Evolutionary conservation across 1,140 invertebrate genomes (phyloP).

Genomic region (Sitophilus oryzae): DNA sequence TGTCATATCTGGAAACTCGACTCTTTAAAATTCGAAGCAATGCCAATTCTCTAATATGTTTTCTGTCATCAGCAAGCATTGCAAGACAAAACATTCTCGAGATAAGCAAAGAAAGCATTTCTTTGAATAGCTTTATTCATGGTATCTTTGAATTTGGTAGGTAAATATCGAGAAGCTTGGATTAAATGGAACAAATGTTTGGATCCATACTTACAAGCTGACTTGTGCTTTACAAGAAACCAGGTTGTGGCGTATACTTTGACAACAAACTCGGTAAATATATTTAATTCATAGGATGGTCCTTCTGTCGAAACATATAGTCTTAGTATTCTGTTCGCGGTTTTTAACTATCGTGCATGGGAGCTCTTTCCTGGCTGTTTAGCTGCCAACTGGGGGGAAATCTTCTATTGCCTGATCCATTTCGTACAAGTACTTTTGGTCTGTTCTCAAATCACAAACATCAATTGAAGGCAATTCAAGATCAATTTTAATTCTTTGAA

Average conservation of each 20-base stretch:
- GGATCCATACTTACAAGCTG: no score
- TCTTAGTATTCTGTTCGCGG: slow-evolving; percentile 3
- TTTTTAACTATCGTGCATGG: slow-evolving; percentile 6
- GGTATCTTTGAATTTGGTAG: no score
- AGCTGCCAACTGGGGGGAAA: not conserved
- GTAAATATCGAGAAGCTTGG: no score
- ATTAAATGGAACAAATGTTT: no score
- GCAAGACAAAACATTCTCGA: no score
- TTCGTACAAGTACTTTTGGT: slow-evolving; percentile 3
- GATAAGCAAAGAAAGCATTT: no score
- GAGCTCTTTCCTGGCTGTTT: not conserved
- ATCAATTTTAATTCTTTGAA: not conserved
- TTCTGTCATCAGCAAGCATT: no score
- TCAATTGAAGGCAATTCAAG: not conserved
- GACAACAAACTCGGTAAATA: no score
- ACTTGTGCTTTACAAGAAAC: no score
- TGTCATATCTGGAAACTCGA: not conserved
- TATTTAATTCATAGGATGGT: no score
- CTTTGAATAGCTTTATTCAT: no score
- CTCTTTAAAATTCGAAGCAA: slow-evolving; percentile 2
- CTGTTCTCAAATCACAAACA: not conserved
- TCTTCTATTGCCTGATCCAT: not conserved
- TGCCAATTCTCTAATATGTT: not conserved
- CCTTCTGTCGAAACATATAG: not conserved
- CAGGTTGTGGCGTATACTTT: no score